Percentiles rank a stretch among this genome's conserved stretches.
These are phyloP conservation scores for Halichondria panicea DNA, from an alignment of 37 sponge, comb jelly and placozoan species.

Conservation along the genomic window DNA sequence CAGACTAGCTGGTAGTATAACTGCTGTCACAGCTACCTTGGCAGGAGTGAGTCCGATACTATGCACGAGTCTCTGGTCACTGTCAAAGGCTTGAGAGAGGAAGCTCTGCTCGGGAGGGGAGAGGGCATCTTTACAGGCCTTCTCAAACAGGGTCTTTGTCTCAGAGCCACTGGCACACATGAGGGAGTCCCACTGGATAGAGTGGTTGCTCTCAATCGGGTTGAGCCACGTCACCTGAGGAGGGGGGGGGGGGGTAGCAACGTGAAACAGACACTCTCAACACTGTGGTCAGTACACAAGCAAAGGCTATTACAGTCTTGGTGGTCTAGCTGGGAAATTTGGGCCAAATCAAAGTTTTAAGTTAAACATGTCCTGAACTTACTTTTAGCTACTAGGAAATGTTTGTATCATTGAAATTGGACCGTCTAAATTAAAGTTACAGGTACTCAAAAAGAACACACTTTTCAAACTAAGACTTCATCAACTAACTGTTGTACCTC, in stretches of 20 bases:
- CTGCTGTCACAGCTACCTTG: conserved; percentile 52
- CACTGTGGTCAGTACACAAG: too few species aligned
- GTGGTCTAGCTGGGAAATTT: too few species aligned
- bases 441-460: not conserved
- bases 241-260: not conserved
- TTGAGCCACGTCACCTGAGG: conserved; percentile 86
- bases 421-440: too few species aligned
- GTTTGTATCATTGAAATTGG: not conserved
- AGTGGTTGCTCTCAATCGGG: conserved; percentile 75
- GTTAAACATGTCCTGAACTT: not conserved
- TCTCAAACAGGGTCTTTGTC: conserved; percentile 63
- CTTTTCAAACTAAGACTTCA: not conserved
- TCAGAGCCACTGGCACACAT: conserved; percentile 60
- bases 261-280: too few species aligned
- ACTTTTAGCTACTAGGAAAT: not conserved
- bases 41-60: conserved; percentile 88
- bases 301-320: too few species aligned
- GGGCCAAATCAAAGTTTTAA: too few species aligned
- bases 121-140: conserved; percentile 75
- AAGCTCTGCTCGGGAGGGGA: conserved; percentile 61
- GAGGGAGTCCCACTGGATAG: conserved; percentile 87
- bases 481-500: conserved; percentile 46
- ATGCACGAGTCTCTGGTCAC: conserved; percentile 84
- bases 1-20: too few species aligned
- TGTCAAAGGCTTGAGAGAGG: conserved; percentile 51